Evolutionary conservation across 2,888 invertebrate genomes (phyloP).

Genomic region (Drosophila acutilabella): DNA sequence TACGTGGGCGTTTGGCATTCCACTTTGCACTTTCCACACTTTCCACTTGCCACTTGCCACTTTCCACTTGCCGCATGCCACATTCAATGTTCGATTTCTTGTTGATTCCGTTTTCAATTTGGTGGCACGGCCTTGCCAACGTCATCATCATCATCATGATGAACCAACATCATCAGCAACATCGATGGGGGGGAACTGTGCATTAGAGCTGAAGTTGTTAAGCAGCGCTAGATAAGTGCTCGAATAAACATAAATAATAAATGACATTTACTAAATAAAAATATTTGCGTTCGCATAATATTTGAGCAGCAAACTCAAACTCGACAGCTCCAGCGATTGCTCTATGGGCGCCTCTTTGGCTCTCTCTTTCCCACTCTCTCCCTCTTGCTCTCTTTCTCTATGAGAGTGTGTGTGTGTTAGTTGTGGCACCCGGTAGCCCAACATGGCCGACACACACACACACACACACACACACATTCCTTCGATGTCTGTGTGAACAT

Average conservation of each 20-base stretch:
- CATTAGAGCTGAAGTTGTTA: slow-evolving; percentile 81
- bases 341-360: slow-evolving; percentile 68
- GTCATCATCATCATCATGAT: slow-evolving; percentile 28
- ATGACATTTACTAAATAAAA: slow-evolving; percentile 84
- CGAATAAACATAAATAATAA: slow-evolving; percentile 84
- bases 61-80: slow-evolving; percentile 4
- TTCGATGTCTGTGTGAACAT: slow-evolving; percentile 42
- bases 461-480: slow-evolving; percentile 49
- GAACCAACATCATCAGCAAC: slow-evolving; percentile 16
- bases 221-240: slow-evolving; percentile 84
- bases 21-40: slow-evolving; percentile 19
- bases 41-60: slow-evolving; percentile 21
- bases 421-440: slow-evolving; percentile 59
- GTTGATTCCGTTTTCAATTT: slow-evolving; percentile 77
- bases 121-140: slow-evolving; percentile 66
- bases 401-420: slow-evolving; percentile 42
- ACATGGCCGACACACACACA: slow-evolving; percentile 56
- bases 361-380: slow-evolving; percentile 33
- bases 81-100: slow-evolving; percentile 63
- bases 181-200: slow-evolving; percentile 29
- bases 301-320: slow-evolving; percentile 83
- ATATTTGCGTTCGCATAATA: slow-evolving; percentile 84
- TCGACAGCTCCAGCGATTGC: slow-evolving; percentile 70
- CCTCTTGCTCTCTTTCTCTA: slow-evolving; percentile 1
- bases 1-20: slow-evolving; percentile 45